Percentiles rank a stretch among this genome's conserved stretches.
Evolutionary conservation across 2,113 vertebrate genomes (phyloP).

Genomic region (Leptobrachium leishanense): DNA sequence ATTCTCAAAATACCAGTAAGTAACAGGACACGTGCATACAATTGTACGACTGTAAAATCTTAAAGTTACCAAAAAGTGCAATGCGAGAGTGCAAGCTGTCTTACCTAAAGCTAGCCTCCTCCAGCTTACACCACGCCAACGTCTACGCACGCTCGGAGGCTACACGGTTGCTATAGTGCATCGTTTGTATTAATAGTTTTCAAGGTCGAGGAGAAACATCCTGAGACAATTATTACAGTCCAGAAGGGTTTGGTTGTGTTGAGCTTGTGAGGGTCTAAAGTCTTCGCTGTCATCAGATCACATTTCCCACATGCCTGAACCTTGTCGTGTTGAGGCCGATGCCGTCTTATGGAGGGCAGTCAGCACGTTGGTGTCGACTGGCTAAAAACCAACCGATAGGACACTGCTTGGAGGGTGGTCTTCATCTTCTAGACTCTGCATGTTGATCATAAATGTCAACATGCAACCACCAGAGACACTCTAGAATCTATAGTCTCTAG

Average conservation of each 20-base stretch:
- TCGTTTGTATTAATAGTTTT: not conserved
- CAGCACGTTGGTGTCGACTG: too few relatives aligned
- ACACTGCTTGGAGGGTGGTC: too few relatives aligned
- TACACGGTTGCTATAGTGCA: not conserved
- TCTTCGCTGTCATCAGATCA: too few relatives aligned
- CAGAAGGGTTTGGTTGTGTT: not conserved
- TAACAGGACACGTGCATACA: constrained; percentile 58
- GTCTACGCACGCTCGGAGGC: not conserved
- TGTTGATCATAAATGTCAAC: too few relatives aligned
- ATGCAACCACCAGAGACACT: too few relatives aligned
- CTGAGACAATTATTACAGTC: not conserved
- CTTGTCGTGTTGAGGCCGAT: too few relatives aligned
- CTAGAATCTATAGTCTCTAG: too few relatives aligned
- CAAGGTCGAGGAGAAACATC: not conserved
- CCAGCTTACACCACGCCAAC: not conserved
- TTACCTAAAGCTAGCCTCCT: not conserved
- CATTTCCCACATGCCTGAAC: too few relatives aligned
- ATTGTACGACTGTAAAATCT: constrained; percentile 7
- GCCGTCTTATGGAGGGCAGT: too few relatives aligned
- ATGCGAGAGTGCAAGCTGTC: not conserved
- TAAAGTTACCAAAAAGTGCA: constrained; percentile 24
- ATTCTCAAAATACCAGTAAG: constrained; percentile 60
- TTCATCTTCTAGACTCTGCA: too few relatives aligned
- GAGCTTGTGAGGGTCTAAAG: too few relatives aligned
- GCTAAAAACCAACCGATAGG: too few relatives aligned